Base-by-base conservation (phyloP, 2,888 invertebrate genomes). In the Palloptera scutellata region DNA sequence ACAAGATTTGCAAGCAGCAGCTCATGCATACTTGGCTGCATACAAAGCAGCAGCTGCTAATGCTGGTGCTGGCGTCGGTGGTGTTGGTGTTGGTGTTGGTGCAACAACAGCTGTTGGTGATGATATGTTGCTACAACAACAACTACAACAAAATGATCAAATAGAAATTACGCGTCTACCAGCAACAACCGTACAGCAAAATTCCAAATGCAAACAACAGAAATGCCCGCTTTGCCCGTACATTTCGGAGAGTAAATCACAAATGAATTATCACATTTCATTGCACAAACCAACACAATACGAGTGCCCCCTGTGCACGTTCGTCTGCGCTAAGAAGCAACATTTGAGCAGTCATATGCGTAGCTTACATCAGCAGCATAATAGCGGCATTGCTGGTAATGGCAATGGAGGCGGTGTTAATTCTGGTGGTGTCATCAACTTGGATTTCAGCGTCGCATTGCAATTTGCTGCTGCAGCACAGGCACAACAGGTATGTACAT, bases 231-330 rank as follows among this genome's bases (percentile, higher is more conserved):
- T 90, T 65, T 95, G 95, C 82, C 94, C 95, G 0, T 95, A 93
- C 81, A 91, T 92, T 73, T 93, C 93, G 51, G 93, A 94, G 80
- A 93, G 92, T 81, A 93, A 93, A 82, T 93, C 93, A 40, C 94
- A 95, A 83, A 94, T 90, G 83, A 89, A 92, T 80, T 94, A 95
- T 80, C 95, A 95, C 79, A 93, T 93, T 79, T 94, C 94, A 79
- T 92, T 95, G 81, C 96, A 96, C 80, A 84, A 84, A 43, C 82
- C 83, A 43, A 83, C 84, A 9, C 82, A 83, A 55, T 83, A 91
- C 84, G 92, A 92, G 82, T 96, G 96, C 80, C 89, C 89, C 20
- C 87, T 90, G 75, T 96, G 95, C 82, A 91, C 91, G 73, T 95
- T 94, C 80, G 93, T 93, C 78, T 94, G 94, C 10, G 92, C 91